These are phyloP conservation scores for Cheilosia variabilis DNA, from an alignment of 2,888 invertebrate species.

Conservation along the genomic window DNA sequence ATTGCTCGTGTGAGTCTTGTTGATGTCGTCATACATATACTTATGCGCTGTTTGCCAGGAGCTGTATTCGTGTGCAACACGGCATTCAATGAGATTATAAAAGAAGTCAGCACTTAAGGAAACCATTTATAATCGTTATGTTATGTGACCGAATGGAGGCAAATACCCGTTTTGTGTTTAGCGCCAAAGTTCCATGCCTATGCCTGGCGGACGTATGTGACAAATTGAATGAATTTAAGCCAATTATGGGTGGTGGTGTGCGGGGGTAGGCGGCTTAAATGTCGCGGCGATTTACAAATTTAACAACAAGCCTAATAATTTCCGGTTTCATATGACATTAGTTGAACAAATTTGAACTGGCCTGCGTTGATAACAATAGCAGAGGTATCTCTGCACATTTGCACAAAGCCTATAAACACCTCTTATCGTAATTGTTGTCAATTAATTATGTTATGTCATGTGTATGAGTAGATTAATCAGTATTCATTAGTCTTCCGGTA, in stretches of 20 bases:
- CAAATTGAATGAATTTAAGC: conserved; percentile 45
- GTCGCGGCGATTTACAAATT: conserved; percentile 7
- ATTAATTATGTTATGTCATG: neutral
- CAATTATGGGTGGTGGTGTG: conserved; percentile 30
- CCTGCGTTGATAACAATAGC: conserved; percentile 5
- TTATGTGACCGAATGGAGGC: conserved; percentile 12
- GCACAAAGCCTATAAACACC: neutral
- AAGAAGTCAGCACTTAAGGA: conserved; percentile 23
- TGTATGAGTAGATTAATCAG: neutral
- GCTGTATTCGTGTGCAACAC: neutral
- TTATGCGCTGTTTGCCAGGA: neutral
- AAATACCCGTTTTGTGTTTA: neutral
- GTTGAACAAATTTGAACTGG: neutral
- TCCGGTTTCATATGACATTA: conserved; percentile 18
- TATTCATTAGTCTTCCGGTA: neutral
- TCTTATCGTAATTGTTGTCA: conserved; percentile 14
- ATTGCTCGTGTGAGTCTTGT: conserved; percentile 52
- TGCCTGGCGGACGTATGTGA: neutral
- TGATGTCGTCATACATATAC: neutral
- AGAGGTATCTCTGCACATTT: conserved; percentile 2
- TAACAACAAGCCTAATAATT: conserved; percentile 1
- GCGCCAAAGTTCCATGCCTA: neutral
- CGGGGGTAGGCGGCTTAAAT: neutral
- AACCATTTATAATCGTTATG: conserved; percentile 58
- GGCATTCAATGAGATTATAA: conserved; percentile 14